These are phyloP conservation scores for Bungarus multicinctus DNA, from an alignment of 2,113 vertebrate genomes.

Conservation along the genomic window DNA sequence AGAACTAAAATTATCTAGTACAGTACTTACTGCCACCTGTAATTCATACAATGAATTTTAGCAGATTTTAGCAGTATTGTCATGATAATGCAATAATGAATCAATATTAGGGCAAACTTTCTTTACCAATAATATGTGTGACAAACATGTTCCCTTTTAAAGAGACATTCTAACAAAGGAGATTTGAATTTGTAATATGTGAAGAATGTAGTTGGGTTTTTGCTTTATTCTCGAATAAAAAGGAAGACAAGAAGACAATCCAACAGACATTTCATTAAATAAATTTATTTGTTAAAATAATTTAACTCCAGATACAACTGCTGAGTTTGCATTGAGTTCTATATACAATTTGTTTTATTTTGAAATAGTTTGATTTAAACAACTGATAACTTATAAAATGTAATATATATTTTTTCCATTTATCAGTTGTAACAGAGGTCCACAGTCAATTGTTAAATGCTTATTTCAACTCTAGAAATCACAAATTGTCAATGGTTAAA, in stretches of 20 bases:
- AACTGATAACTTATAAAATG: conserved; percentile 77
- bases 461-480: conserved; percentile 69
- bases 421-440: conserved; percentile 77
- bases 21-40: conserved; percentile 10
- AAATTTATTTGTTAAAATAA: conserved; percentile 90
- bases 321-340: conserved; percentile 81
- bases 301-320: conserved; percentile 86
- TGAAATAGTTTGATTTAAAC: conserved; percentile 77
- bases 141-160: background rate
- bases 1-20: conserved; percentile 36
- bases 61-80: conserved; percentile 39
- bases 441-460: conserved; percentile 72
- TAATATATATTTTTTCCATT: conserved; percentile 46
- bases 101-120: conserved; percentile 50
- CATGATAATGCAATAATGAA: conserved; percentile 53
- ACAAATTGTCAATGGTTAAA: conserved; percentile 69
- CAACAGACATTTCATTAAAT: conserved; percentile 76
- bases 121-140: background rate
- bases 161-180: background rate
- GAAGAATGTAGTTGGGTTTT: background rate
- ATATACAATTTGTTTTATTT: conserved; percentile 77
- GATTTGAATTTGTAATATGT: background rate
- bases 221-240: background rate
- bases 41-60: conserved; percentile 7
- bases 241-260: conserved; percentile 25